These are phyloP conservation scores for Acanthacorydalis orientalis DNA, from an alignment of 2,888 invertebrate genomes.

Conservation along the genomic window DNA sequence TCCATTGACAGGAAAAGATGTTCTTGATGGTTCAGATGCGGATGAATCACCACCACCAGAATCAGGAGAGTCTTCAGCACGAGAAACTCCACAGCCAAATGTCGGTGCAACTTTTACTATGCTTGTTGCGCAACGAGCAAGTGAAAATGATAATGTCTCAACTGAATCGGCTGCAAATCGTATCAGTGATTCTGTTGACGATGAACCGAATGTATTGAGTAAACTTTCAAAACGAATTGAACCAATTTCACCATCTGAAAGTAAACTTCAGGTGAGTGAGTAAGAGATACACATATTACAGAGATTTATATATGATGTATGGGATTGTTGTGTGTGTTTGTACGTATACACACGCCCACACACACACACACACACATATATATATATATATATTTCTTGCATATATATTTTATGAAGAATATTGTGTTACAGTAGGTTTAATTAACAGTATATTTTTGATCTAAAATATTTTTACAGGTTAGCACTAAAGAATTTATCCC, in stretches of 20 bases:
- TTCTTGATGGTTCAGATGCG: constrained; percentile 25
- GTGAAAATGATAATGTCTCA: constrained; percentile 1
- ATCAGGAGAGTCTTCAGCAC: constrained; percentile 29
- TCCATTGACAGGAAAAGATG: constrained; percentile 25
- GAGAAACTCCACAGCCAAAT: constrained; percentile 29
- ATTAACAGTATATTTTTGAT: not conserved
- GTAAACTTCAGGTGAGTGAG: constrained; percentile 22
- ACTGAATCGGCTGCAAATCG: no score
- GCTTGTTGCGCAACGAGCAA: constrained; percentile 17
- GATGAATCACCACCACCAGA: constrained; percentile 21
- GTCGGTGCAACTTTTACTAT: constrained; percentile 22
- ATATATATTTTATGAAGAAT: no score
- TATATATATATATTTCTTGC: no score
- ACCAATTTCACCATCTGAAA: constrained; percentile 9
- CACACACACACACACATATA: no score
- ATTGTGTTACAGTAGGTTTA: no score
- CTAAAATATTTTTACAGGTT: constrained; percentile 16
- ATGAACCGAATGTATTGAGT: not conserved
- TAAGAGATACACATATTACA: no score
- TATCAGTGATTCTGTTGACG: not conserved
- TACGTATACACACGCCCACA: no score
- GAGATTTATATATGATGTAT: no score
- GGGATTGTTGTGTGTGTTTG: no score
- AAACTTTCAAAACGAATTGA: constrained; percentile 4
- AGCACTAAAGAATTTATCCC: constrained; percentile 26